phyloP scores from a whole-genome alignment of 2,888 invertebrate species.

The Hydroisotoma schaefferi region DNA sequence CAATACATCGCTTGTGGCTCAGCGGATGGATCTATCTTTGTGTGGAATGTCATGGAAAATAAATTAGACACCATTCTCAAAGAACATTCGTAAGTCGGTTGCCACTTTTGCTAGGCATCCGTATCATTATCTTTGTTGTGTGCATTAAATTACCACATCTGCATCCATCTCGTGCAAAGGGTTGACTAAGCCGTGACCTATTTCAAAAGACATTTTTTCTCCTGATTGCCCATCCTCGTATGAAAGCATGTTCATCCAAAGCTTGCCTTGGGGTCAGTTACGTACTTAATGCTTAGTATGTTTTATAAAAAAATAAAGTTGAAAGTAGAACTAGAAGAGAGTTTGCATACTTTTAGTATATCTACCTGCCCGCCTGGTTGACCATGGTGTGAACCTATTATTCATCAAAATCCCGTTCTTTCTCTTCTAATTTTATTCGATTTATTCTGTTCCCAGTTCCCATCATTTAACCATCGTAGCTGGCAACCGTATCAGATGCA shows the following conservation, averaged over 20 bases:
- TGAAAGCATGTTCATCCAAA: too few species aligned
- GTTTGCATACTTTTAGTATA: too few species aligned
- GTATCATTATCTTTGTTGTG: too few species aligned
- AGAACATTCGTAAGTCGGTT: constrained; percentile 56
- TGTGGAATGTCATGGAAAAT: constrained; percentile 81
- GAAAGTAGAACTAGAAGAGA: too few species aligned
- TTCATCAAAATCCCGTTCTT: constrained; percentile 21
- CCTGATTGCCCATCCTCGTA: too few species aligned
- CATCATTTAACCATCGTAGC: background rate
- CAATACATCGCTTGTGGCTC: constrained; percentile 87
- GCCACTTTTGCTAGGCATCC: background rate
- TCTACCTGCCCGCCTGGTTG: constrained; percentile 28
- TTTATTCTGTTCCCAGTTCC: constrained; percentile 15
- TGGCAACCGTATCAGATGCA: background rate
- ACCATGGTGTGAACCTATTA: constrained; percentile 16
- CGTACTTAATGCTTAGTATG: too few species aligned
- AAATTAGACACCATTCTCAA: constrained; percentile 73
- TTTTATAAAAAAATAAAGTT: too few species aligned
- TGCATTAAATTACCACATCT: too few species aligned
- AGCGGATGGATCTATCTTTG: constrained; percentile 81
- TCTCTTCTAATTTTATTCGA: constrained; percentile 16
- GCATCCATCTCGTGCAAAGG: too few species aligned
- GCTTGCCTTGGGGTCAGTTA: too few species aligned
- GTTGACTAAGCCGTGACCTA: constrained; percentile 3
- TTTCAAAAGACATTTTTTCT: too few species aligned